Evolutionary conservation across 2,888 invertebrate genomes (phyloP), one percentile per base, ranked within the genome.

Genomic region (Patella depressa): DNA sequence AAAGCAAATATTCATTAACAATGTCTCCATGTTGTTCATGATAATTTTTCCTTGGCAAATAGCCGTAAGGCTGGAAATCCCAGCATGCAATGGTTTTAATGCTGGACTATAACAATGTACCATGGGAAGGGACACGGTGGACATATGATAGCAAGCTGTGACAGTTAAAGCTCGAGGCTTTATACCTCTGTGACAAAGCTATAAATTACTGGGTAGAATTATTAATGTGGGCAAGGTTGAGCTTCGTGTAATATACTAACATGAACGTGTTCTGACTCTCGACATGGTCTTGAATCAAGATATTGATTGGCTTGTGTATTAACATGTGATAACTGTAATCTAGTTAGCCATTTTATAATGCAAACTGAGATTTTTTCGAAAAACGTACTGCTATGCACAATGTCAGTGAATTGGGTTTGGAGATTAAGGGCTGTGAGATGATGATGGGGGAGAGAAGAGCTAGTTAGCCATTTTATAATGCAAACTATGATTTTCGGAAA

Each of bases 181-280:
- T 65, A 65, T 65, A 19, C 65, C n/a, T 9, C n/a, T 4, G 65
- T 65, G 24, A 65, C 24, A 65, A 65, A 19, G 65, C n/a, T 65
- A 65, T 65, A 65, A 65, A 65, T 65, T 65, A 65, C 65, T 19
- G 65, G 24, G 12, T 12, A 24, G 65, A 65, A 65, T 65, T 65
- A 65, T 65, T 65, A 65, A 65, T 65, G 65, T 19, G 65, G 65
- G 65, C 65, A 65, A 65, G 65, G 65, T 65, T 24, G 65, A 19
- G 65, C 65, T 24, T 65, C n/a, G 65, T 65, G 65, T 65, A 24
- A 65, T 65, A 65, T 14, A 65, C 65, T 65, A 19, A 11, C 24
- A 24, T 14, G 65, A 65, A 65, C 65, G 65, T 65, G 65, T 19
- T 65, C 19, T 19, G 65, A 65, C 65, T 65, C 65, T 65, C 19